phyloP scores from a whole-genome alignment of 1,140 invertebrate species.

The Scaptomyza hsui region DNA sequence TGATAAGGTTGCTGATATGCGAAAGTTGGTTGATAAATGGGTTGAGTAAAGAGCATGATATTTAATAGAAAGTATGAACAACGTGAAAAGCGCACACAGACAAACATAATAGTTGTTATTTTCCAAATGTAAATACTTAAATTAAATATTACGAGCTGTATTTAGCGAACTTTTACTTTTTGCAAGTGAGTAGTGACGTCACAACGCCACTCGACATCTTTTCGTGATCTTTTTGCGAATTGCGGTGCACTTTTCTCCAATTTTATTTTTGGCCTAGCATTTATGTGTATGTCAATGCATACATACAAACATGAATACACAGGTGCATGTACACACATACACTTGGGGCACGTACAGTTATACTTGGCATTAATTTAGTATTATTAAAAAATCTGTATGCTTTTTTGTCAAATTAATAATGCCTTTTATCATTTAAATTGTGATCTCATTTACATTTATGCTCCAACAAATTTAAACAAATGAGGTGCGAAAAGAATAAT shows the following conservation, averaged over 20 bases:
- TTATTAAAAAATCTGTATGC: no score
- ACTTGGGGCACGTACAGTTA: no score
- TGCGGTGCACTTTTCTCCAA: neutral
- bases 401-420: neutral
- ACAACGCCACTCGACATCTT: neutral
- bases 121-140: neutral
- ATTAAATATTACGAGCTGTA: neutral
- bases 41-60: neutral
- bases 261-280: neutral
- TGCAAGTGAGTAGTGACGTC: neutral
- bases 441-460: neutral
- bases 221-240: neutral
- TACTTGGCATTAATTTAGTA: no score
- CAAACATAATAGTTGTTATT: neutral
- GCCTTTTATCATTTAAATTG: neutral
- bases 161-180: constrained; percentile 2
- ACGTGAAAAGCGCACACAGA: neutral
- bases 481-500: neutral
- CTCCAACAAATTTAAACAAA: neutral
- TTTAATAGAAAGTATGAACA: neutral
- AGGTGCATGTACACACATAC: neutral
- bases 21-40: neutral
- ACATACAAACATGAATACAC: neutral
- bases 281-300: neutral
- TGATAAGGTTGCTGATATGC: neutral